Evolutionary conservation across 37 sponge, comb jelly and placozoan species (phyloP).

Genomic region (Cladorhizidae sp.): DNA sequence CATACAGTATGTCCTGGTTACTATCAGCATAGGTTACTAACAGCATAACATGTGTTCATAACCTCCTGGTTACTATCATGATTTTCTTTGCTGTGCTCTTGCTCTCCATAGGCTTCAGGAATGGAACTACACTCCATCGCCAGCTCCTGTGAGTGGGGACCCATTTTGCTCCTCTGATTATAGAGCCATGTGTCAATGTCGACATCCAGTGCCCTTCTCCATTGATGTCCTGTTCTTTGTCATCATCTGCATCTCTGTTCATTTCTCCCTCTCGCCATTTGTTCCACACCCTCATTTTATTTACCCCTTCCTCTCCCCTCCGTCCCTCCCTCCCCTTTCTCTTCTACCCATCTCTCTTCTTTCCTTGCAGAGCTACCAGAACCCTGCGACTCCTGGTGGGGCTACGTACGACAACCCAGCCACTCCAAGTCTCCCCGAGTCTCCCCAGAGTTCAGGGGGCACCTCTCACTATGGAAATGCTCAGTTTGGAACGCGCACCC

Average conservation of each 20-base stretch:
- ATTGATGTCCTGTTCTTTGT: background rate
- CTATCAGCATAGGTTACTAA: too few relatives aligned
- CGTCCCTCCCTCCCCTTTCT: background rate
- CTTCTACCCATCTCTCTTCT: conserved; percentile 2
- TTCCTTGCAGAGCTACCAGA: conserved; percentile 48
- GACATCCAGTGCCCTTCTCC: too few relatives aligned
- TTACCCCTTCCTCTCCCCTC: background rate
- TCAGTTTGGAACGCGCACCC: conserved; percentile 15
- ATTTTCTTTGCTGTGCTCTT: too few relatives aligned
- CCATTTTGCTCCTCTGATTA: too few relatives aligned
- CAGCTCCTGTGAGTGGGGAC: conserved; percentile 36
- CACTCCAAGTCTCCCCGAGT: conserved; percentile 69
- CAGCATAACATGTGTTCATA: too few relatives aligned
- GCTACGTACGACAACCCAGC: conserved; percentile 69
- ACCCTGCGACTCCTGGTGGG: conserved; percentile 80
- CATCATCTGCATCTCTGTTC: background rate
- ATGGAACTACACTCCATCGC: conserved; percentile 55
- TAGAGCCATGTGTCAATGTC: too few relatives aligned
- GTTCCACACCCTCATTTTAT: background rate
- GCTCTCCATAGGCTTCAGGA: conserved; percentile 39
- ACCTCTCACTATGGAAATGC: conserved; percentile 17
- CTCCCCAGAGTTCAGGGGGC: conserved; percentile 48
- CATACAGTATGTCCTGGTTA: too few relatives aligned
- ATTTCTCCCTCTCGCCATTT: background rate
- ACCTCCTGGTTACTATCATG: too few relatives aligned